Evolutionary conservation across 2,113 vertebrate species (phyloP).

Genomic region (Gavialis gangeticus): DNA sequence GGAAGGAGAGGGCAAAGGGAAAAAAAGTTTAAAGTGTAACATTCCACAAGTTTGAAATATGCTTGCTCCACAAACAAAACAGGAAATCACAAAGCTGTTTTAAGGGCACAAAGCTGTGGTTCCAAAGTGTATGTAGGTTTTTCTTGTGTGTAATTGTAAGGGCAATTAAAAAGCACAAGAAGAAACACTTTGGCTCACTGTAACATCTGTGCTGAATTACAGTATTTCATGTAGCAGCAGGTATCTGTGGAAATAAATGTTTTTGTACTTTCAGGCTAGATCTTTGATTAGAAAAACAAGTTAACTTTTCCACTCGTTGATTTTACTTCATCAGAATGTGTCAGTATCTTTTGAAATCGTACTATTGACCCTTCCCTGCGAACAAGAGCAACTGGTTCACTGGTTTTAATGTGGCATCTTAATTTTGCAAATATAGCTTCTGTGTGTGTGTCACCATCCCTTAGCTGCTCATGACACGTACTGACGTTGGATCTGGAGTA

Average conservation of each 20-base stretch:
- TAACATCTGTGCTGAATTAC: background rate
- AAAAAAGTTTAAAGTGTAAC: background rate
- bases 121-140: background rate
- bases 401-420: background rate
- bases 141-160: background rate
- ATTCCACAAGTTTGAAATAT: slow-evolving; percentile 15
- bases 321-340: background rate
- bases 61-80: slow-evolving; percentile 15
- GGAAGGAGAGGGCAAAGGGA: background rate
- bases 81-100: slow-evolving; percentile 3
- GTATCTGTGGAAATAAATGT: background rate
- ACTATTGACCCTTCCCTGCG: background rate
- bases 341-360: background rate
- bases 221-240: background rate
- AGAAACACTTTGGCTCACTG: background rate
- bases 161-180: background rate
- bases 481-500: background rate
- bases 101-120: slow-evolving; percentile 9
- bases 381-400: background rate
- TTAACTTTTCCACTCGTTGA: background rate
- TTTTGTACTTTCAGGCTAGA: background rate
- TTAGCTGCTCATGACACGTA: background rate
- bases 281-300: background rate
- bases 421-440: background rate
- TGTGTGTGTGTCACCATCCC: background rate